A percentile compares a stretch with the other conserved stretches of the same genome.
phyloP scores from a whole-genome alignment of 1,140 invertebrate species.

The Drosophila watanabei region DNA sequence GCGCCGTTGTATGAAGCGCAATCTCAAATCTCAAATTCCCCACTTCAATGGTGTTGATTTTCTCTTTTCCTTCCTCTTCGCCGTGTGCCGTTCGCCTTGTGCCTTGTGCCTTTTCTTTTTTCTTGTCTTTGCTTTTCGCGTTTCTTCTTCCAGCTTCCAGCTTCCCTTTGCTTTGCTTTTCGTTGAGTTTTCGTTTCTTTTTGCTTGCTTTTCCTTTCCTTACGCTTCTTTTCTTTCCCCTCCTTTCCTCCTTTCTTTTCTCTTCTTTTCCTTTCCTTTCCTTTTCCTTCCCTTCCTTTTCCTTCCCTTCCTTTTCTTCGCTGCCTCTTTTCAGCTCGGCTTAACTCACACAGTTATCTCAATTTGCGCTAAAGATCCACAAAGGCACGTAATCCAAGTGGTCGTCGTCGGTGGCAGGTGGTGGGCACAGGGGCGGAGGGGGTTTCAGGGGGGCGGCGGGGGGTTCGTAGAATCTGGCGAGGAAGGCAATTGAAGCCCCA shows the following conservation, averaged over 20 bases:
- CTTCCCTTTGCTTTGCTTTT: conserved; percentile 14
- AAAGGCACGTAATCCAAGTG: conserved; percentile 38
- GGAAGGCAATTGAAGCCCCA: conserved; percentile 62
- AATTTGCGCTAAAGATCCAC: conserved; percentile 36
- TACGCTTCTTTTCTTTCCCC: neutral
- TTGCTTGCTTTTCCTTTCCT: neutral
- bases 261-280: neutral
- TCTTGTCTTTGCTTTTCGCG: conserved; percentile 5
- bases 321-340: conserved; percentile 17
- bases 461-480: neutral
- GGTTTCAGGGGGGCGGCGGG: neutral
- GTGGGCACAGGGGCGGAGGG: neutral
- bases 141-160: conserved; percentile 8
- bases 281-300: conserved; percentile 1
- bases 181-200: neutral
- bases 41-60: conserved; percentile 82
- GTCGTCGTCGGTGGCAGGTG: conserved; percentile 28
- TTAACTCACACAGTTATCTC: conserved; percentile 31
- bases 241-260: neutral
- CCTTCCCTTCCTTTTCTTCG: conserved; percentile 7
- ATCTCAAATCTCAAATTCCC: conserved; percentile 80
- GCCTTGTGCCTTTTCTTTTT: conserved; percentile 7
- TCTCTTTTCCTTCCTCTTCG: conserved; percentile 39
- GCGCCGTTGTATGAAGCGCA: conserved; percentile 78
- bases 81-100: neutral